phyloP scores from a whole-genome alignment of 2,113 vertebrate genomes.

The Monopterus albus region DNA sequence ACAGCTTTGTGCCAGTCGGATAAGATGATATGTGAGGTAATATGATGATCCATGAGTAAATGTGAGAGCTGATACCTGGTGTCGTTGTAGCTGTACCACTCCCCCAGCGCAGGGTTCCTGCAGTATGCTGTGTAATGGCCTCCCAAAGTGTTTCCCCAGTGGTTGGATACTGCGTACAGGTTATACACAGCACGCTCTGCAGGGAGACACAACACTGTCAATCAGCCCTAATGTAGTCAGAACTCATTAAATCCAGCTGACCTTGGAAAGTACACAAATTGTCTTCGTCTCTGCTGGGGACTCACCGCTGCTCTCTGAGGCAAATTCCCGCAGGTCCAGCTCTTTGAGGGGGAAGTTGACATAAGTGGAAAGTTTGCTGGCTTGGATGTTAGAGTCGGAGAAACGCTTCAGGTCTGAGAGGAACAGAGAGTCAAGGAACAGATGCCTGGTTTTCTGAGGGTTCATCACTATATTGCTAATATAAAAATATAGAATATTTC shows the following conservation, averaged over 20 bases:
- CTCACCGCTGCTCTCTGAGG: slow-evolving; percentile 90
- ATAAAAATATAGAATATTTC: no score
- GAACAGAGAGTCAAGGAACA: slow-evolving; percentile 79
- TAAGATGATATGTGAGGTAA: background rate
- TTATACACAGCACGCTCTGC: slow-evolving; percentile 91
- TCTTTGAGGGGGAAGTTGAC: slow-evolving; percentile 95
- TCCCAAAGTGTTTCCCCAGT: slow-evolving; percentile 94
- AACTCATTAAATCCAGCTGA: background rate
- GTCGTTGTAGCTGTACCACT: slow-evolving; percentile 97
- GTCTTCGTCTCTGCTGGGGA: slow-evolving; percentile 12
- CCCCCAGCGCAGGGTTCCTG: slow-evolving; percentile 87
- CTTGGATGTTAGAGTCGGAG: slow-evolving; percentile 90
- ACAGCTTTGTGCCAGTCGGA: slow-evolving; percentile 6
- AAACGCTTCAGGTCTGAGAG: slow-evolving; percentile 94
- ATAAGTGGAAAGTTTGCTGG: slow-evolving; percentile 93
- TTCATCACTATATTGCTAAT: no score
- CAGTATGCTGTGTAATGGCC: slow-evolving; percentile 98
- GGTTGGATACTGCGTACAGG: slow-evolving; percentile 95
- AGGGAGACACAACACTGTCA: slow-evolving; percentile 20
- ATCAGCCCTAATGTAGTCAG: background rate
- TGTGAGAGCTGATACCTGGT: slow-evolving; percentile 84
- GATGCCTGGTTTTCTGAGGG: no score
- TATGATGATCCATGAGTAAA: background rate
- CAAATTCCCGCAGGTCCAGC: slow-evolving; percentile 92
- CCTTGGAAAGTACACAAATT: background rate